These are phyloP conservation scores for Polylopha cassiicola DNA, from an alignment of 2,888 invertebrate species.

Conservation along the genomic window DNA sequence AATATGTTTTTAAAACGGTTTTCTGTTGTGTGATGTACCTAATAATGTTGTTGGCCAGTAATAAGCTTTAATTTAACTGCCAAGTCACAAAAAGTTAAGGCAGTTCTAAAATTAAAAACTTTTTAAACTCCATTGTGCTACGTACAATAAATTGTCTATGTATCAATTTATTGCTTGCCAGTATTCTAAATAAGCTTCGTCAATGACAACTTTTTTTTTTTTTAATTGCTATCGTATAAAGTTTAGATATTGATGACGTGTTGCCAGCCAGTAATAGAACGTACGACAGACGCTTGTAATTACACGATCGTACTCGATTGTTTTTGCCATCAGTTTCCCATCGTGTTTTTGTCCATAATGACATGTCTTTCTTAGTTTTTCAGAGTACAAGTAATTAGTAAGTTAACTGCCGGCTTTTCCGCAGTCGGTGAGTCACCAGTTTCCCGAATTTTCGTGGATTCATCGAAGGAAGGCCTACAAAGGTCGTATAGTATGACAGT, in stretches of 20 bases:
- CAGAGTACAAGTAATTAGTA: constrained; percentile 48
- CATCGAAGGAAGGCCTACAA: constrained; percentile 61
- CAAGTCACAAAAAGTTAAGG: too few relatives aligned
- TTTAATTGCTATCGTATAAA: too few relatives aligned
- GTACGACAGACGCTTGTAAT: constrained; percentile 23
- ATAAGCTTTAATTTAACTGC: too few relatives aligned
- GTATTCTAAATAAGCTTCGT: too few relatives aligned
- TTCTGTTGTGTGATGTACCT: too few relatives aligned
- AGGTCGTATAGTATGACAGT: constrained; percentile 45
- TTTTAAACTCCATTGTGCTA: too few relatives aligned
- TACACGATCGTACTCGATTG: constrained; percentile 28
- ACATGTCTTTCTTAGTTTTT: constrained; percentile 34
- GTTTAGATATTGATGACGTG: too few relatives aligned
- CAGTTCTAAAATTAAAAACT: too few relatives aligned
- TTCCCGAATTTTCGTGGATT: constrained; percentile 61
- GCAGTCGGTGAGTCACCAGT: constrained; percentile 63
- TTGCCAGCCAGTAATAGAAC: constrained; percentile 8
- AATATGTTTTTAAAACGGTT: too few relatives aligned
- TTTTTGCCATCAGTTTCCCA: constrained; percentile 51
- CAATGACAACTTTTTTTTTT: neutral
- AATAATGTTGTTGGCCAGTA: too few relatives aligned
- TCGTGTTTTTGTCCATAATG: constrained; percentile 39
- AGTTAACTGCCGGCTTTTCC: constrained; percentile 62
- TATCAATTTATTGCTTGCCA: too few relatives aligned
- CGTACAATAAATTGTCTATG: too few relatives aligned